These are phyloP conservation scores for Bombyx mandarina DNA, from an alignment of 1,140 invertebrate species.

Conservation along the genomic window DNA sequence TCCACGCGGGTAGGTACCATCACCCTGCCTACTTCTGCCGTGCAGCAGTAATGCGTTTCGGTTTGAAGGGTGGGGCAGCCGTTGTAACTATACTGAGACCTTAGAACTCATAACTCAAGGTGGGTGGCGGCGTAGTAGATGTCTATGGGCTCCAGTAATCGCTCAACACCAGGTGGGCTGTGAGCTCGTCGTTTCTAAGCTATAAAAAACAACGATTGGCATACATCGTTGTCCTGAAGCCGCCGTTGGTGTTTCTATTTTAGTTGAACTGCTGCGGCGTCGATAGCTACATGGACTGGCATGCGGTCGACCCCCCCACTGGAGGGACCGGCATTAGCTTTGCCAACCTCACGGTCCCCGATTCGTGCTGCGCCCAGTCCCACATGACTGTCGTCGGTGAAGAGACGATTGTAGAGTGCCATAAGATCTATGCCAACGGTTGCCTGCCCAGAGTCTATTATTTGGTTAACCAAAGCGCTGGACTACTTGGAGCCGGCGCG, in stretches of 20 bases:
- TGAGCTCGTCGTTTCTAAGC: too few relatives aligned
- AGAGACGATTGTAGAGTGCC: slow-evolving; percentile 28
- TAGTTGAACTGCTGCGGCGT: slow-evolving; percentile 86
- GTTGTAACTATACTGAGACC: too few relatives aligned
- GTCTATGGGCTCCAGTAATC: too few relatives aligned
- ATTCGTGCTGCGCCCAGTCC: slow-evolving; percentile 71
- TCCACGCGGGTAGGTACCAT: too few relatives aligned
- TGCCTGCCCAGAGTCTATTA: slow-evolving; percentile 77
- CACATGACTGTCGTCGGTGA: slow-evolving; percentile 22
- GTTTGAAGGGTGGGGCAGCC: too few relatives aligned
- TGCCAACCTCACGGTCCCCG: slow-evolving; percentile 64
- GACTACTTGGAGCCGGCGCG: slow-evolving; percentile 84
- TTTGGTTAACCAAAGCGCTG: slow-evolving; percentile 80
- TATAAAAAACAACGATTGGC: too few relatives aligned
- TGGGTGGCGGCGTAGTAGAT: too few relatives aligned
- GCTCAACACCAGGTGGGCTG: too few relatives aligned
- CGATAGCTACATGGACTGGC: slow-evolving; percentile 76
- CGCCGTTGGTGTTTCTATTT: neutral
- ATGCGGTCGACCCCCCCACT: slow-evolving; percentile 30
- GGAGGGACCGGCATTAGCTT: slow-evolving; percentile 25
- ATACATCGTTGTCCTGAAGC: too few relatives aligned
- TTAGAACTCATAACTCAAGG: too few relatives aligned
- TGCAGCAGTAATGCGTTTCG: too few relatives aligned
- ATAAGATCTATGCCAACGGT: slow-evolving; percentile 71
- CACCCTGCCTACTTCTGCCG: too few relatives aligned